phyloP scores from a whole-genome alignment of 2,797 vertebrate species.

The Cryptoprocta ferox region DNA sequence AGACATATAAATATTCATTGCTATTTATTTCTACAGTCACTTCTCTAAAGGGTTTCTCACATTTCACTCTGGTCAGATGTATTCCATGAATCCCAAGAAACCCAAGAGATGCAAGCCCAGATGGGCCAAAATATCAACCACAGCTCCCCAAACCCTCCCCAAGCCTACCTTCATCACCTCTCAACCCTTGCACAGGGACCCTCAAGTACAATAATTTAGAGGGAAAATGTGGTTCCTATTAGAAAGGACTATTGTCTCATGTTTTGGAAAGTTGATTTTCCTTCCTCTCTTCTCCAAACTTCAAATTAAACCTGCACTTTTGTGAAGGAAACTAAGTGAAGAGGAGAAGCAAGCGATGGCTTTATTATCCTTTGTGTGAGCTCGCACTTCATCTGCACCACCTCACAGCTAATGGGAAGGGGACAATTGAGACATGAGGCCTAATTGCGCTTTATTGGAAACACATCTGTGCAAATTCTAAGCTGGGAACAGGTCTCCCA shows the following conservation, averaged over 20 bases:
- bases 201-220: conserved; percentile 59
- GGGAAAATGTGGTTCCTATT: conserved; percentile 76
- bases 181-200: neutral
- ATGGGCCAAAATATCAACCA: conserved; percentile 59
- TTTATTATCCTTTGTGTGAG: conserved; percentile 1
- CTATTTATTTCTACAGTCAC: conserved; percentile 67
- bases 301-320: conserved; percentile 69
- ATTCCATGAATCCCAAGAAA: conserved; percentile 58
- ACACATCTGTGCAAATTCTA: conserved; percentile 54
- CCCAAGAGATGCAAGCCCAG: conserved; percentile 44
- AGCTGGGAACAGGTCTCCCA: neutral
- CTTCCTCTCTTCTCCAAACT: conserved; percentile 55
- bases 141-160: neutral
- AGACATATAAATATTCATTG: conserved; percentile 62
- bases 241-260: conserved; percentile 56
- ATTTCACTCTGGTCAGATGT: conserved; percentile 61
- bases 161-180: conserved; percentile 37
- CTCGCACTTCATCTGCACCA: conserved; percentile 47
- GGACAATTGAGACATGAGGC: neutral
- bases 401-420: neutral
- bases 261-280: conserved; percentile 66
- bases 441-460: conserved; percentile 48
- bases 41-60: conserved; percentile 66
- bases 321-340: conserved; percentile 53
- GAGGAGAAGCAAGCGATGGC: neutral